phyloP scores from a whole-genome alignment of 2,797 vertebrate genomes.

The Knipowitschia caucasica region DNA sequence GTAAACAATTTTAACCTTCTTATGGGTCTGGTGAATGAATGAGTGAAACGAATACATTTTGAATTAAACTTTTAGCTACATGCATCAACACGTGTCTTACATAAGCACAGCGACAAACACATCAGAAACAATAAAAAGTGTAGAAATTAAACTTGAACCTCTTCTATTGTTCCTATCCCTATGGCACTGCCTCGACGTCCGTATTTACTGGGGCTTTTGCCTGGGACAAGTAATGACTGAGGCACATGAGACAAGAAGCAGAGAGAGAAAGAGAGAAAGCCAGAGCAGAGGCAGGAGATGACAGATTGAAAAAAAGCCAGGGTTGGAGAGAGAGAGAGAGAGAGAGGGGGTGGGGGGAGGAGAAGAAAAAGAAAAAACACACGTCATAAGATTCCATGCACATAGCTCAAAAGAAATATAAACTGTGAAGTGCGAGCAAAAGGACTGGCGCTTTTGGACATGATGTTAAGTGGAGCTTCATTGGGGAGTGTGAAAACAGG shows the following conservation, averaged over 20 bases:
- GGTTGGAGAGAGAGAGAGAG: constrained; percentile 43
- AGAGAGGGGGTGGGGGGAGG: too few species aligned
- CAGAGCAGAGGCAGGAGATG: constrained; percentile 45
- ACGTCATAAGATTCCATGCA: constrained; percentile 59
- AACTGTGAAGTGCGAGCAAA: constrained; percentile 49
- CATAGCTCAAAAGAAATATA: constrained; percentile 34
- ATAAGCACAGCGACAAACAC: constrained; percentile 13
- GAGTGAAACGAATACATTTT: constrained; percentile 24
- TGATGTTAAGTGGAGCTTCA: constrained; percentile 28
- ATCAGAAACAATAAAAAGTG: constrained; percentile 42
- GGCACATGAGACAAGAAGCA: constrained; percentile 58
- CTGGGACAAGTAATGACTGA: constrained; percentile 98
- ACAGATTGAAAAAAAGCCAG: constrained; percentile 30
- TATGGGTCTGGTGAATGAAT: constrained; percentile 6
- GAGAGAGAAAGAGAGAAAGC: constrained; percentile 31
- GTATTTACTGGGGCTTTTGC: constrained; percentile 92
- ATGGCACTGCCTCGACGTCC: constrained; percentile 99
- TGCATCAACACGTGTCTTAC: constrained; percentile 12
- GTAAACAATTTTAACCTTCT: not conserved
- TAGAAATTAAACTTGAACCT: constrained; percentile 86
- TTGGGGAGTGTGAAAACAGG: constrained; percentile 21
- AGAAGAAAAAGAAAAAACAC: constrained; percentile 53
- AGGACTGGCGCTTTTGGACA: constrained; percentile 26
- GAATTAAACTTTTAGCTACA: constrained; percentile 7
- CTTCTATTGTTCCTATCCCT: constrained; percentile 99